Evolutionary conservation across 2,888 invertebrate species (phyloP).

Genomic region (Poecilobothrus nobilitatus): DNA sequence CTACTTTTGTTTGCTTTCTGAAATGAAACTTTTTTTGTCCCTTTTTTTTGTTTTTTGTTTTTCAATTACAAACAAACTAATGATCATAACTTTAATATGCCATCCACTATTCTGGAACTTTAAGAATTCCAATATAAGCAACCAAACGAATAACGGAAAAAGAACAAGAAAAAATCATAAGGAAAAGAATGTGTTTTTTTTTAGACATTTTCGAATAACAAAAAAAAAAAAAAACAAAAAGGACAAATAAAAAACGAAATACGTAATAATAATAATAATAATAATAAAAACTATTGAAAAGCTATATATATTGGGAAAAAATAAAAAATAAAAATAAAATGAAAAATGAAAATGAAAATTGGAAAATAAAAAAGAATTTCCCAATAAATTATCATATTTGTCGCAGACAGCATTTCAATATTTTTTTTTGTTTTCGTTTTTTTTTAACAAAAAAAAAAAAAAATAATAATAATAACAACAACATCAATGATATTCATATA

Average conservation of each 20-base stretch:
- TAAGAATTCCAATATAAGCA: no score
- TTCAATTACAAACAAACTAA: background rate
- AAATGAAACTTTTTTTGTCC: no score
- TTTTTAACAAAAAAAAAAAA: no score
- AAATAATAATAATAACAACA: background rate
- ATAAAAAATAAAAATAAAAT: background rate
- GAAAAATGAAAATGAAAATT: background rate
- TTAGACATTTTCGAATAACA: background rate
- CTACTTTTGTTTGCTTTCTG: no score
- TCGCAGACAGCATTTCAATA: conserved; percentile 3
- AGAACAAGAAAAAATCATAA: no score
- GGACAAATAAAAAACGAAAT: no score
- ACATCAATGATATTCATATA: background rate
- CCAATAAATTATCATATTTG: conserved; percentile 6
- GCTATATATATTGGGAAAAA: background rate
- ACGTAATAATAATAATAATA: background rate
- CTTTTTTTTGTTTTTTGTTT: no score
- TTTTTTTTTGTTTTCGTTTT: no score
- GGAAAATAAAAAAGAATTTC: background rate
- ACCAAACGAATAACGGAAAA: no score
- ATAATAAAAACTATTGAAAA: background rate
- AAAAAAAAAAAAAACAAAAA: no score
- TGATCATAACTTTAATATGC: background rate
- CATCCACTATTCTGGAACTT: background rate
- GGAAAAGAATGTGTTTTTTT: no score